Conservation (phyloP, 1,140 invertebrate genomes). For the Drosophila takahashii region DNA sequence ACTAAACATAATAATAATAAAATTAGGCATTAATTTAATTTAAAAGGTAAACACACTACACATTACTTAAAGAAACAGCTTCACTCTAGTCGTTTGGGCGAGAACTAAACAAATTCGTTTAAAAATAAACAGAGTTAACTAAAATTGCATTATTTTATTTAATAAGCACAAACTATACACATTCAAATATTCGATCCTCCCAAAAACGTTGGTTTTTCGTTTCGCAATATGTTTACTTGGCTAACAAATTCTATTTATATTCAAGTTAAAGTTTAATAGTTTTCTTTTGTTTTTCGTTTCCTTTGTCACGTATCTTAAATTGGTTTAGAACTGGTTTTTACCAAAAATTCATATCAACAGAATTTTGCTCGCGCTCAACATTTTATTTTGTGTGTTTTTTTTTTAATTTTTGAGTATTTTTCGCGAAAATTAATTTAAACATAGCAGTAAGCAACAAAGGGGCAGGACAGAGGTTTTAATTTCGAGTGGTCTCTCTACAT, state of each 20-base stretch:
- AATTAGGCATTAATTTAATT: conserved; percentile 79
- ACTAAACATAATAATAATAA: conserved; percentile 79
- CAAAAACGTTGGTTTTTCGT: conserved; percentile 27
- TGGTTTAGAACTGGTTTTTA: conserved; percentile 70
- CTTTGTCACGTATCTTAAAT: conserved; percentile 61
- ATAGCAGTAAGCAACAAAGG: conserved; percentile 79
- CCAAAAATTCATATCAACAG: conserved; percentile 81
- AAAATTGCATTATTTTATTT: conserved; percentile 77
- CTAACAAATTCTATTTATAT: conserved; percentile 83
- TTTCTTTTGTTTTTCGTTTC: conserved; percentile 47
- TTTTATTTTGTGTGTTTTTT: conserved; percentile 38
- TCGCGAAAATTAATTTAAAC: conserved; percentile 69
- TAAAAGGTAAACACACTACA: conserved; percentile 74
- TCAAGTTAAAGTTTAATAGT: conserved; percentile 78
- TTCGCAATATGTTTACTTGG: conserved; percentile 71
- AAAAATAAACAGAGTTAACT: conserved; percentile 82
- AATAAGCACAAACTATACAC: conserved; percentile 78
- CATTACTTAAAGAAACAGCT: conserved; percentile 83
- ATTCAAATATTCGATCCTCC: conserved; percentile 60
- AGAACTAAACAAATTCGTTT: conserved; percentile 75
- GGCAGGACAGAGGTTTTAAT: conserved; percentile 22
- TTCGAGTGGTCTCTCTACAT: conserved; percentile 29
- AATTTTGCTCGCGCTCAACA: conserved; percentile 55
- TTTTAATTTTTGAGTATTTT: conserved; percentile 59
- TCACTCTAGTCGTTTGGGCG: conserved; percentile 64